Conservation (phyloP, 2,797 vertebrate genomes). For the Lerista edwardsae region DNA sequence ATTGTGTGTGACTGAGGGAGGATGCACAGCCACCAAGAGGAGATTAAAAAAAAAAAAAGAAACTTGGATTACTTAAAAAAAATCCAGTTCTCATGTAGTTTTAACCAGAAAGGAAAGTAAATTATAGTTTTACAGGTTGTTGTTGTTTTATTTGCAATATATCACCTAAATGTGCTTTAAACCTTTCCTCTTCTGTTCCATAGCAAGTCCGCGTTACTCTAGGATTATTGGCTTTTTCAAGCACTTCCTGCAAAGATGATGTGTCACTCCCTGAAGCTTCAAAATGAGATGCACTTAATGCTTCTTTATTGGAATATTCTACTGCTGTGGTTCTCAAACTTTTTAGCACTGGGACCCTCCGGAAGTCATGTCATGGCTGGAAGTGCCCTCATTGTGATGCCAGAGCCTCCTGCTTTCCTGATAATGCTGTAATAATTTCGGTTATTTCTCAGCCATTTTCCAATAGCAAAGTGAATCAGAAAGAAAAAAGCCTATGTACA, state of each 20-base stretch:
- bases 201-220: constrained; percentile 22
- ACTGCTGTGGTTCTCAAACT: no score
- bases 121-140: constrained; percentile 40
- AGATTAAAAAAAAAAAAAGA: constrained; percentile 52
- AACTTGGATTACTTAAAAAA: constrained; percentile 67
- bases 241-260: neutral
- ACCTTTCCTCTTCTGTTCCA: constrained; percentile 21
- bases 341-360: neutral
- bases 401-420: no score
- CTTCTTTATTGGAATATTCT: constrained; percentile 36
- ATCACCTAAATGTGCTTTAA: constrained; percentile 34
- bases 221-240: neutral
- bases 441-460: no score
- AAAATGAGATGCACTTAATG: constrained; percentile 25
- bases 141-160: constrained; percentile 49
- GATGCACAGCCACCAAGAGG: constrained; percentile 74
- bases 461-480: no score
- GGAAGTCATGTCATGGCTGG: no score
- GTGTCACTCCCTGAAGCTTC: constrained; percentile 34
- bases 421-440: no score
- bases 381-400: no score
- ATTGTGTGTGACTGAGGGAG: constrained; percentile 82
- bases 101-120: constrained; percentile 65
- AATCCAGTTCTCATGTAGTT: constrained; percentile 58
- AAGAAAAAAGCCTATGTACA: no score